Conservation (phyloP, 37 sponge, comb jelly and placozoan genomes). For the Bolinopsis microptera region DNA sequence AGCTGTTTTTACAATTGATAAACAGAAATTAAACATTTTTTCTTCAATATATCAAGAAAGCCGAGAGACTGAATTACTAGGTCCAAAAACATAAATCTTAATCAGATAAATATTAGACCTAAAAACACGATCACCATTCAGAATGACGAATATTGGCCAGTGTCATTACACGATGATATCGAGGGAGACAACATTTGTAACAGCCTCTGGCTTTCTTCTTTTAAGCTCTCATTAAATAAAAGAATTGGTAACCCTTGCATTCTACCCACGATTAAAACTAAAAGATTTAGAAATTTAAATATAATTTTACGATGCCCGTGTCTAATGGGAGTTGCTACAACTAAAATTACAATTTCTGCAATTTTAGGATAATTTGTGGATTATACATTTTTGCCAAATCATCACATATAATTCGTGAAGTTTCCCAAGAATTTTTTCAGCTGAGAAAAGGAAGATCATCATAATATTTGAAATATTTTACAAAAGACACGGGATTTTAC, state of each 20-base stretch:
- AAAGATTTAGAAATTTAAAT: neutral
- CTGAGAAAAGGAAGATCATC: too few species aligned
- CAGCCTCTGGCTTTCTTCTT: neutral
- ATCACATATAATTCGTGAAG: too few species aligned
- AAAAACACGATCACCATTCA: neutral
- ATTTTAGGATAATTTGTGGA: too few species aligned
- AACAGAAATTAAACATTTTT: slow-evolving; percentile 57
- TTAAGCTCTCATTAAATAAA: neutral
- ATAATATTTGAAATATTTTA: too few species aligned
- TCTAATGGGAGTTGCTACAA: neutral
- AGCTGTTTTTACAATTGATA: slow-evolving; percentile 49
- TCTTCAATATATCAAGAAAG: neutral
- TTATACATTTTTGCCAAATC: too few species aligned
- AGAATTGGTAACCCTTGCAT: neutral
- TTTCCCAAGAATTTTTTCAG: too few species aligned
- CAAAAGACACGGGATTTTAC: neutral
- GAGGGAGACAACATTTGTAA: too few species aligned
- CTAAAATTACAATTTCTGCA: too few species aligned
- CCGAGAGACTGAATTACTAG: too few species aligned
- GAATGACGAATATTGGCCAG: too few species aligned
- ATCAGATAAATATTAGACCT: neutral
- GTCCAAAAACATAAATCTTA: too few species aligned
- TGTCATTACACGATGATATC: too few species aligned
- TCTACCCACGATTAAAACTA: neutral
- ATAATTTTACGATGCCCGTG: neutral